Base-by-base conservation (phyloP, 2,113 vertebrate genomes). In the Nansenia antarctica region DNA sequence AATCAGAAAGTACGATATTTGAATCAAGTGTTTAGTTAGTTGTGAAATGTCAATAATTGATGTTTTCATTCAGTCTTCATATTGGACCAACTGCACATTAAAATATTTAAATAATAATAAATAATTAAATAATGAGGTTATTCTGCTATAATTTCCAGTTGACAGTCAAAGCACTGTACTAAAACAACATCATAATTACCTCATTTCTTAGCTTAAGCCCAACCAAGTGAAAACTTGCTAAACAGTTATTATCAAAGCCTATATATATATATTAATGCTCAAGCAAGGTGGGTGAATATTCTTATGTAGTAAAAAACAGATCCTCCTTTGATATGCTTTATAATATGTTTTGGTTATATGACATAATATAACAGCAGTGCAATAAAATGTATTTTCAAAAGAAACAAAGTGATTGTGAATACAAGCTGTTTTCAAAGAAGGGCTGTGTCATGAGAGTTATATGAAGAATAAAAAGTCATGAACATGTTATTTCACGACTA, bases 51-150 rank as follows among this genome's bases (percentile, higher is more conserved):
- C 30, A 0, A 24, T 31, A n/a, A 62, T 72, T 70, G 29, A 60
- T 69, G 45, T 70, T 68, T 73, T 73, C 62, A 64, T 22, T 70
- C 58, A 11, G 42, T 61, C 69, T 29, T 12, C 18, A 6, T 77
- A 71, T 73, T 76, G 58, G 49, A 29, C 32, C 70, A 76, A 69
- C 57, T 70, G 24, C 31, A 20, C 20, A 31, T 64, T 11, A 63
- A 52, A 34, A 27, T 67, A 55, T 73, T 66, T 5, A 59, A 31
- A 61, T 53, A n/a, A n/a, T n/a, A n/a, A n/a, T n/a, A n/a, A n/a
- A n/a, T n/a, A n/a, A n/a, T n/a, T n/a, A 49, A 49, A 49, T 49
- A 7, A 7, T 20, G 45, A 20, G 5, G 5, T n/a, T 42, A 42
- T 42, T 49, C 45, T 49, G 4, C n/a, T 20, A 49, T n/a, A 49